These are phyloP conservation scores for Melinaea marsaeus DNA, from an alignment of 2,888 invertebrate genomes.

Conservation along the genomic window DNA sequence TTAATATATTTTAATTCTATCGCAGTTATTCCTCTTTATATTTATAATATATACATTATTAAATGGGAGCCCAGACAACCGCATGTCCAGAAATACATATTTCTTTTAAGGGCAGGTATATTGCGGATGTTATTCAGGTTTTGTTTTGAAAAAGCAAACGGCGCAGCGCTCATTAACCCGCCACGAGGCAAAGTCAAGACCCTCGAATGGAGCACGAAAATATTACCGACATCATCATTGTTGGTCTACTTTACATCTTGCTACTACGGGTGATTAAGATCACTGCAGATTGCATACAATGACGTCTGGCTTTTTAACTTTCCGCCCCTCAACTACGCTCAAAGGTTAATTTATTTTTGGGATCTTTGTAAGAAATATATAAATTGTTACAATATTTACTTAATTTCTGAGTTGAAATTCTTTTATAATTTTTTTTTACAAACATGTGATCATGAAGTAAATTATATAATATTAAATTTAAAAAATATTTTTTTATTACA, in stretches of 20 bases:
- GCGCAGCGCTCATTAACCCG: conserved; percentile 25
- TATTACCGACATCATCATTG: conserved; percentile 18
- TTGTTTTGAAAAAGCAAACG: conserved; percentile 17
- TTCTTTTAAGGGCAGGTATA: conserved; percentile 10
- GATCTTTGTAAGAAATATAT: too few species aligned
- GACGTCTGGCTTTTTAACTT: not conserved
- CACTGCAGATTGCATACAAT: not conserved
- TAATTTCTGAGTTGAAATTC: too few species aligned
- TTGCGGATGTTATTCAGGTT: conserved; percentile 16
- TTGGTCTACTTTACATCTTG: conserved; percentile 2
- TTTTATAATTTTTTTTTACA: too few species aligned
- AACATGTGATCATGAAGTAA: too few species aligned
- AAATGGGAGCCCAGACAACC: not conserved
- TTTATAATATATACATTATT: not conserved
- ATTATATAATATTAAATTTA: too few species aligned
- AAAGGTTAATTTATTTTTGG: not conserved
- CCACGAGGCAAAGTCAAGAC: conserved; percentile 25
- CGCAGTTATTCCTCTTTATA: not conserved
- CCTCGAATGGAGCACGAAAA: conserved; percentile 31
- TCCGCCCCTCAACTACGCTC: conserved; percentile 2
- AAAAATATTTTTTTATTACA: too few species aligned
- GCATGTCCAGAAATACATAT: not conserved
- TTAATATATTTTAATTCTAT: too few species aligned
- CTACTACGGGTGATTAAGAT: conserved; percentile 1
- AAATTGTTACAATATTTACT: too few species aligned